Conservation (phyloP, 2,113 vertebrate species). For the Dasyurus viverrinus region DNA sequence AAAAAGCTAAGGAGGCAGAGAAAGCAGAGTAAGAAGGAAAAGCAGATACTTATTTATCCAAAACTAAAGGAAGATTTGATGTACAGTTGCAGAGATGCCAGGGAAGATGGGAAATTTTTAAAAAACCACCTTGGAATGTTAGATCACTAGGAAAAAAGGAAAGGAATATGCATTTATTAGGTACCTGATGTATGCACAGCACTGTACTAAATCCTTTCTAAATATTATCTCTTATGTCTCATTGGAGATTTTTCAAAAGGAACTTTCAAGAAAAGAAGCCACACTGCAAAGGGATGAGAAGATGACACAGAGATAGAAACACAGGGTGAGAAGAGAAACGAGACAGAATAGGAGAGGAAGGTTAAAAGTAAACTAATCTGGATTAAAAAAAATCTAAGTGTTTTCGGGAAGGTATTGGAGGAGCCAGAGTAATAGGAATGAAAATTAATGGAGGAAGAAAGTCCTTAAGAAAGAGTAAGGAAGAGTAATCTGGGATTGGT, state of each 20-base stretch:
- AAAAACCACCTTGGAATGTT: not conserved
- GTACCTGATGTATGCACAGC: not conserved
- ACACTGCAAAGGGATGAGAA: not conserved
- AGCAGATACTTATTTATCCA: not conserved
- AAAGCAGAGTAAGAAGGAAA: not conserved
- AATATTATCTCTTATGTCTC: not conserved
- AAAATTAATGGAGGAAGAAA: not conserved
- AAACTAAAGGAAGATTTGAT: not conserved
- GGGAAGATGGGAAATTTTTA: not conserved
- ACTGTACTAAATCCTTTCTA: not conserved
- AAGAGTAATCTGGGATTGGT: not conserved
- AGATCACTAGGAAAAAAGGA: not conserved
- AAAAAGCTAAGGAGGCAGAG: not conserved
- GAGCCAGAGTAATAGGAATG: not conserved
- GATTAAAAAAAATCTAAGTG: not conserved
- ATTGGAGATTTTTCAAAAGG: not conserved
- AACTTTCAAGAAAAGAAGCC: not conserved
- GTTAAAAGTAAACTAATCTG: not conserved
- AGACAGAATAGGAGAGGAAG: not conserved
- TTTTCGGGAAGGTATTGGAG: not conserved
- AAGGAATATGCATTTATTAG: not conserved
- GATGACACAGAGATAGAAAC: not conserved
- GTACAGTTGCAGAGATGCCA: not conserved
- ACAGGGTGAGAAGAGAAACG: not conserved
- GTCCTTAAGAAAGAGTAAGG: not conserved